phyloP scores from a whole-genome alignment of 2,113 vertebrate species.

The Brachyhypopomus gauderio region DNA sequence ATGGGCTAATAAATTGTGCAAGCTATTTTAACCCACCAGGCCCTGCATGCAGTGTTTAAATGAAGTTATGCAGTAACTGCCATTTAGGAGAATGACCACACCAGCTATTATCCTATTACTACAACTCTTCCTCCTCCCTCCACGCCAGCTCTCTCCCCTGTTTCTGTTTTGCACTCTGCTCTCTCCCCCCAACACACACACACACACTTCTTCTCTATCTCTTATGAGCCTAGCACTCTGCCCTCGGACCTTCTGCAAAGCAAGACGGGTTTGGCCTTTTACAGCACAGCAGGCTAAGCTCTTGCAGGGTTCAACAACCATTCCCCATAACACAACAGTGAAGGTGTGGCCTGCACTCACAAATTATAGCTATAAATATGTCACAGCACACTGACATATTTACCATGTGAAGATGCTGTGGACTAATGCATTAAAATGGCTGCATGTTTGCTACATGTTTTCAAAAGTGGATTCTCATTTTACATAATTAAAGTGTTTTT shows the following conservation, averaged over 20 bases:
- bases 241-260: too few species aligned
- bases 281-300: neutral
- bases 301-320: neutral
- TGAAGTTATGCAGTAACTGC: neutral
- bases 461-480: neutral
- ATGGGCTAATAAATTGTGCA: constrained; percentile 14
- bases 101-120: neutral
- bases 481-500: neutral
- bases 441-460: neutral
- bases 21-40: neutral
- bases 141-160: neutral
- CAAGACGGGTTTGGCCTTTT: too few species aligned
- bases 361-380: constrained; percentile 24
- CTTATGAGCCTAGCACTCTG: too few species aligned
- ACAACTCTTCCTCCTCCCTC: too few species aligned
- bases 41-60: constrained; percentile 1
- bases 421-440: neutral
- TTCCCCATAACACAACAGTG: neutral
- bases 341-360: neutral
- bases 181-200: neutral
- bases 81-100: neutral
- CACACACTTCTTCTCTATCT: too few species aligned
- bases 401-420: neutral
- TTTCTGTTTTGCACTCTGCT: neutral
- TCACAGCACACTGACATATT: constrained; percentile 16